Conservation (phyloP, 2,888 invertebrate genomes). For the Pocota personata region DNA sequence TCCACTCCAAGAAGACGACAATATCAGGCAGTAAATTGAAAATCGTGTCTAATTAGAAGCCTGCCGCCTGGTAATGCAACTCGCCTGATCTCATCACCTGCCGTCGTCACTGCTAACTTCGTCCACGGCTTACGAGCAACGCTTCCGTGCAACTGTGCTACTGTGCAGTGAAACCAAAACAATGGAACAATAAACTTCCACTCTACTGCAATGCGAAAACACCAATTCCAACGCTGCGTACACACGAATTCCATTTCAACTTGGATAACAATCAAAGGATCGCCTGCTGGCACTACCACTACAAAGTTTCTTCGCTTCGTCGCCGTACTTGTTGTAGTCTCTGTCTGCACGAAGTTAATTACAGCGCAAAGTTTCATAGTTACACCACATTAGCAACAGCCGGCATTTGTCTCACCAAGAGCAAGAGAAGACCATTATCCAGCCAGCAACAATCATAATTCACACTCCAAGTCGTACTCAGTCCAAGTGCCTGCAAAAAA, state of each 20-base stretch:
- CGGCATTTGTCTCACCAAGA: slow-evolving; percentile 24
- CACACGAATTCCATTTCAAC: slow-evolving; percentile 58
- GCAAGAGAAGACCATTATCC: slow-evolving; percentile 29
- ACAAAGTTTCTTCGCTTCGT: slow-evolving; percentile 32
- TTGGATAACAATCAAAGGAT: slow-evolving; percentile 53
- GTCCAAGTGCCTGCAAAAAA: slow-evolving; percentile 28
- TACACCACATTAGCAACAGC: slow-evolving; percentile 51
- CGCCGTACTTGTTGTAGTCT: not conserved
- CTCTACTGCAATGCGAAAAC: slow-evolving; percentile 4
- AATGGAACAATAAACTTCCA: slow-evolving; percentile 66
- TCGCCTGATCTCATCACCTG: slow-evolving; percentile 42
- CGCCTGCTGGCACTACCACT: not conserved
- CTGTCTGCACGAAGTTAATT: slow-evolving; percentile 46
- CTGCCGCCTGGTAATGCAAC: not conserved
- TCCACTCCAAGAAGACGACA: not conserved
- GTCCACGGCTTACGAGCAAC: slow-evolving; percentile 19
- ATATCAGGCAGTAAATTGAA: slow-evolving; percentile 35
- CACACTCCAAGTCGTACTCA: slow-evolving; percentile 13
- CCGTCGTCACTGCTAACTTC: not conserved
- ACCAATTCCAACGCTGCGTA: slow-evolving; percentile 48
- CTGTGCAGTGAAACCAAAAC: slow-evolving; percentile 11
- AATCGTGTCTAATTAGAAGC: slow-evolving; percentile 68
- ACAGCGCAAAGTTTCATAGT: slow-evolving; percentile 39
- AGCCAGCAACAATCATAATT: slow-evolving; percentile 53
- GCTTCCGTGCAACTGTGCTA: not conserved